phyloP scores from a whole-genome alignment of 2,113 vertebrate species.

The Mugil cephalus region DNA sequence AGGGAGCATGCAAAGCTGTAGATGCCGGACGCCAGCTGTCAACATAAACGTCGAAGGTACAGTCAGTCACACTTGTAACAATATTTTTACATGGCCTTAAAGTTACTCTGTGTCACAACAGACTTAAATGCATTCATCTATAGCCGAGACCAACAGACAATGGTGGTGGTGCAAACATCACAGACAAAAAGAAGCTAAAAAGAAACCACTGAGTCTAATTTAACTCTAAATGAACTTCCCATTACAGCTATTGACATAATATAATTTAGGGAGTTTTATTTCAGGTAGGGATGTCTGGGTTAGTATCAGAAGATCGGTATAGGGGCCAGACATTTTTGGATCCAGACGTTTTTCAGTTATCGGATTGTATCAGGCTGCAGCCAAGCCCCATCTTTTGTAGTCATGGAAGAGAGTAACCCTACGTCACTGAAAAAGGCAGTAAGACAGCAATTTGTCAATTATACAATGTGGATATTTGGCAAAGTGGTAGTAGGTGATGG shows the following conservation, averaged over 20 bases:
- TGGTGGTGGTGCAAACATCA: conserved; percentile 11
- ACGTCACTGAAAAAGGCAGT: too few relatives aligned
- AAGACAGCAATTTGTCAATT: too few relatives aligned
- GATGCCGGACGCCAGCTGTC: conserved; percentile 94
- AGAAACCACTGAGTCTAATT: conserved; percentile 38
- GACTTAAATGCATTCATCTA: background rate
- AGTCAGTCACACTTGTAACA: conserved; percentile 43
- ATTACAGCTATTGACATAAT: conserved; percentile 35
- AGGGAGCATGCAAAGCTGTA: conserved; percentile 96
- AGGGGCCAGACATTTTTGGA: too few relatives aligned
- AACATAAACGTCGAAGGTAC: conserved; percentile 70
- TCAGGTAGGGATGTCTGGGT: too few relatives aligned
- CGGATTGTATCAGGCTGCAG: too few relatives aligned
- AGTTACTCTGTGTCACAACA: background rate
- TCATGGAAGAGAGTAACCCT: too few relatives aligned
- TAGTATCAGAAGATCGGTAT: too few relatives aligned
- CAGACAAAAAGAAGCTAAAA: conserved; percentile 19
- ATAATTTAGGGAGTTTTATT: conserved; percentile 28
- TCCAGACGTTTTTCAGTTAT: too few relatives aligned
- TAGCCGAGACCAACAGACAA: background rate
- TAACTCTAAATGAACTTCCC: conserved; percentile 37
- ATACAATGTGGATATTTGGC: too few relatives aligned
- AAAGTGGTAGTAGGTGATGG: too few relatives aligned
- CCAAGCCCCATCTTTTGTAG: too few relatives aligned
- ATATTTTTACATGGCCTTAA: conserved; percentile 20